Evolutionary conservation across 2,113 vertebrate genomes (phyloP).

Genomic region (Chrysemys picta): DNA sequence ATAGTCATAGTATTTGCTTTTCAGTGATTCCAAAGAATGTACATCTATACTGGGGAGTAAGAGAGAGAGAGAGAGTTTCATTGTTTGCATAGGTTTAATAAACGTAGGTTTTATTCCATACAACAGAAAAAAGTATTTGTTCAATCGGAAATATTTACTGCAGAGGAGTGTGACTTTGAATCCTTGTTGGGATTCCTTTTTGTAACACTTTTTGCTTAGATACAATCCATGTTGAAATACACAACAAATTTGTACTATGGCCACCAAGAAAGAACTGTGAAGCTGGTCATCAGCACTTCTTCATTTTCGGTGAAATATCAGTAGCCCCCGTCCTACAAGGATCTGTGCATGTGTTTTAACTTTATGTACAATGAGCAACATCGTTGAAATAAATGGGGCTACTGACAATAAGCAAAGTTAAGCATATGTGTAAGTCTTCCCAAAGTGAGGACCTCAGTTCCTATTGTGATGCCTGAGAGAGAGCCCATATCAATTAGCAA

Average conservation of each 20-base stretch:
- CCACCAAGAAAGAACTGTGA: slow-evolving; percentile 8
- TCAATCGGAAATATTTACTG: not conserved
- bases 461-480: not conserved
- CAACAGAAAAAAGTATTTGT: not conserved
- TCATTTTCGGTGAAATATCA: slow-evolving; percentile 52
- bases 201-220: not conserved
- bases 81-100: not conserved
- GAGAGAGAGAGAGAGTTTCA: not conserved
- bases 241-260: not conserved
- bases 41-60: not conserved
- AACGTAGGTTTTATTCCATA: not conserved
- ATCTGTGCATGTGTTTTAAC: not conserved
- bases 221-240: not conserved
- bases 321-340: not conserved
- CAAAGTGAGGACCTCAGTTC: not conserved
- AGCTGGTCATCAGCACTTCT: slow-evolving; percentile 6
- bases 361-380: not conserved
- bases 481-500: not conserved
- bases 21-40: not conserved
- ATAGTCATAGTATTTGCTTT: not conserved
- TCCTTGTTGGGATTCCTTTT: slow-evolving; percentile 11
- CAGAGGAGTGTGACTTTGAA: not conserved
- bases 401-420: not conserved
- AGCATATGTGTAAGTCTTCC: not conserved
- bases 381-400: not conserved